Evolutionary conservation across 2,888 invertebrate genomes (phyloP), one percentile per base, ranked within the genome.

Genomic region (Nemurella pictetii): DNA sequence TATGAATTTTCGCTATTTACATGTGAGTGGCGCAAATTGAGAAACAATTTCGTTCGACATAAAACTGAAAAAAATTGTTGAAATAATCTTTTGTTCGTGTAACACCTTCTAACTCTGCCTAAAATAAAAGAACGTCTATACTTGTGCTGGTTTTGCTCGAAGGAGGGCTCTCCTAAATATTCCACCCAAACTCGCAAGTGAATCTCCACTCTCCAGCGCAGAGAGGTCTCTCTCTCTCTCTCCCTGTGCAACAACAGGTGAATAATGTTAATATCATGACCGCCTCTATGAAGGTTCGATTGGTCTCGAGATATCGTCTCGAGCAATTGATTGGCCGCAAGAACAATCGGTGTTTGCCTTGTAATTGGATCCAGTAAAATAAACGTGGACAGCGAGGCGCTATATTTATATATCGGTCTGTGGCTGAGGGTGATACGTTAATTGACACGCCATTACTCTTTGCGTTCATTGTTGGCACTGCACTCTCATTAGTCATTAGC

Each of bases 321-420:
- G 4, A 55, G 28, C 82, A 82, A 81, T 81, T 81, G 81, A 81
- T 81, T 36, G 81, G 81, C 15, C n/a, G 7, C 55, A n/a, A n/a
- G n/a, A 82, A 82, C 82, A 72, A 72, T 82, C 29, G 36, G 82
- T 82, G 82, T 82, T 82, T 82, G 82, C n/a, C 26, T 82, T 28
- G 82, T 82, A 82, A 82, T 82, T 82, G 82, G 82, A 82, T 82
- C 55, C 27, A 55, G 82, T 82, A 82, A 55, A 82, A 82, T 82
- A 72, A 12, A 15, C 0, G 27, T 72, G 28, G 82, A 82, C 82
- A 72, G 78, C 78, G 29, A 27, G 55, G 82, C 72, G 36, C 29
- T 26, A 78, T 78, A 27, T 78, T 78, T 78, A 78, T 78, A 30
- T 7, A 78, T 78, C n/a, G 29, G 29, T 78, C 30, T n/a, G 7